Evolutionary conservation across 2,888 invertebrate species (phyloP), one percentile per base, ranked within the genome.

Genomic region (Quadroppia sp.): DNA sequence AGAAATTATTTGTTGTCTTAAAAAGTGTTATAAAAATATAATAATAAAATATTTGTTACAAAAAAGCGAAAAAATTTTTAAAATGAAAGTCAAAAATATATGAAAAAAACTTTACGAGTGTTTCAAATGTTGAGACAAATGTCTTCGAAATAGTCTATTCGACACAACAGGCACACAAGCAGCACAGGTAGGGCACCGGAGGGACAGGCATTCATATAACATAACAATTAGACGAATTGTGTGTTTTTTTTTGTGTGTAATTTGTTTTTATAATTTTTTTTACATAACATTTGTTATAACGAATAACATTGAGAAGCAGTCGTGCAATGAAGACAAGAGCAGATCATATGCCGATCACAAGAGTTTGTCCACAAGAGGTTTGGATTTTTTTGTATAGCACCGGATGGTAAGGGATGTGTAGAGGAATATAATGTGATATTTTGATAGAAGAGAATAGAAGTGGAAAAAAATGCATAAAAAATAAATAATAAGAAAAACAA

Each of bases 71-170:
- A 45, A 45, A 45, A 45, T 15, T 40, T 40, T 9, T 40, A 40
- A 40, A 50, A n/a, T 20, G 6, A 50, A 23, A 50, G 20, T 20
- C 3, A 59, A 59, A 30, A 59, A 30, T 30, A 28, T 6, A 30
- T 7, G 17, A 59, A 23, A 59, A 59, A 59, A 30, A 30, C 32
- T 30, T 30, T 30, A 59, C 32, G 59, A 59, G 30, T 59, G 23
- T 50, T 50, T 50, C 32, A 59, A 59, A 59, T 32, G 59, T 59
- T 59, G 59, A 59, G 59, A 59, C 59, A 59, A 15, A 59, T 59
- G 20, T 59, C 59, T 9, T 59, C 59, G 59, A 59, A 59, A 59
- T 59, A 59, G 59, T 59, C 59, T 59, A 50, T 2, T 20, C 50
- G 30, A 59, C 6, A 15, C 3, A 59, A 30, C 1, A 13, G 13